phyloP scores from a whole-genome alignment of 1,140 invertebrate genomes.

The Ips nitidus region DNA sequence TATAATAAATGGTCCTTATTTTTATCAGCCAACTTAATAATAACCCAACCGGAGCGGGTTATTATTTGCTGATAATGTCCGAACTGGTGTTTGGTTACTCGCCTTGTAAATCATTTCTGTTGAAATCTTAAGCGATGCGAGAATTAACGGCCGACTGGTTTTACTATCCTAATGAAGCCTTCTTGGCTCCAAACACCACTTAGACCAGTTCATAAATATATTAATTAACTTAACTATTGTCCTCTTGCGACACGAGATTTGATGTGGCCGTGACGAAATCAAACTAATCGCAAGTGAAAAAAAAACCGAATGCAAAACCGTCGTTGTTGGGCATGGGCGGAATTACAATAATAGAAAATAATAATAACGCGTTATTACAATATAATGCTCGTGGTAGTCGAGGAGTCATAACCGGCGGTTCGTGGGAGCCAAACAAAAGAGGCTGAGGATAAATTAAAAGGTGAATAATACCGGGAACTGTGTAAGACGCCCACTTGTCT shows the following conservation, averaged over 20 bases:
- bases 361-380: conserved; percentile 22
- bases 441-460: conserved; percentile 28
- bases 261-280: no score
- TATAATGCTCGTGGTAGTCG: conserved; percentile 14
- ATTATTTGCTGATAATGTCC: conserved; percentile 28
- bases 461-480: conserved; percentile 23
- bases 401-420: conserved; percentile 16
- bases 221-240: no score
- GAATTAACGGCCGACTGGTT: conserved; percentile 19
- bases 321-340: conserved; percentile 12
- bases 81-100: conserved; percentile 24
- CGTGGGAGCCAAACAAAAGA: conserved; percentile 30
- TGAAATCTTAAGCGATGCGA: conserved; percentile 18
- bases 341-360: conserved; percentile 32
- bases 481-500: no score
- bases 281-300: no score
- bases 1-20: conserved; percentile 33
- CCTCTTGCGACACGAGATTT: no score
- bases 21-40: conserved; percentile 26
- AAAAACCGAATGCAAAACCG: not conserved
- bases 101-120: conserved; percentile 22
- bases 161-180: not conserved
- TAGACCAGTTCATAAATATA: no score
- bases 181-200: no score
- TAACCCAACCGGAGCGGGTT: conserved; percentile 21